These are phyloP conservation scores for Drosophila lacteicornis DNA, from an alignment of 1,140 invertebrate species.

Conservation along the genomic window DNA sequence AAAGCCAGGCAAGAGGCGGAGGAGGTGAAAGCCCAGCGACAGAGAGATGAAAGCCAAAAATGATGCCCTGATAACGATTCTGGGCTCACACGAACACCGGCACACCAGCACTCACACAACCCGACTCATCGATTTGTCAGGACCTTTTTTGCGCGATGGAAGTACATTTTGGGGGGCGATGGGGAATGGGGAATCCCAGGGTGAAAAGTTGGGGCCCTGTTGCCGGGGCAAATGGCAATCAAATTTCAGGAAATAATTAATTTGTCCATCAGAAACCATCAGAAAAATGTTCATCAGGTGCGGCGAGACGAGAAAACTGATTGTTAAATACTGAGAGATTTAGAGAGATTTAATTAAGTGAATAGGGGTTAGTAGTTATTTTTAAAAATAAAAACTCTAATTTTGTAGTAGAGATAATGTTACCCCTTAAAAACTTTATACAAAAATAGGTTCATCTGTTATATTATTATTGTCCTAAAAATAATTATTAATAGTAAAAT, in stretches of 20 bases:
- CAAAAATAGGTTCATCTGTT: no score
- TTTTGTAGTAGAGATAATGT: no score
- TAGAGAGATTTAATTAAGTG: background rate
- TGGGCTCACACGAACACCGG: constrained; percentile 23
- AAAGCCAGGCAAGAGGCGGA: background rate
- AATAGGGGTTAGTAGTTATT: background rate
- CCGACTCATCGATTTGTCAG: constrained; percentile 51
- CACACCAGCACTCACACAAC: constrained; percentile 16
- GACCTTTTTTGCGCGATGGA: constrained; percentile 17
- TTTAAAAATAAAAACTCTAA: no score
- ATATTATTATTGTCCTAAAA: no score
- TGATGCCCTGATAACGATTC: constrained; percentile 45
- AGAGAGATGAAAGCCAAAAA: constrained; percentile 49
- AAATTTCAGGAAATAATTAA: constrained; percentile 49
- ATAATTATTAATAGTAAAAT: no score
- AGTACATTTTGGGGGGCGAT: background rate
- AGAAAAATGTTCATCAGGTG: constrained; percentile 34
- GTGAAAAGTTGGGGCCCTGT: constrained; percentile 20
- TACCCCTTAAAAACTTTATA: no score
- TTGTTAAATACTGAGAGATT: background rate
- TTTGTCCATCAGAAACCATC: constrained; percentile 47
- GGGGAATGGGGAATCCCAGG: background rate
- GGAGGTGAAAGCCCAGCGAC: constrained; percentile 28
- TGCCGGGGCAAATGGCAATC: constrained; percentile 37
- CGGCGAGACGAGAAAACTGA: background rate